phyloP scores from a whole-genome alignment of 37 sponge, comb jelly and placozoan genomes.

The Cladorhizidae sp. region DNA sequence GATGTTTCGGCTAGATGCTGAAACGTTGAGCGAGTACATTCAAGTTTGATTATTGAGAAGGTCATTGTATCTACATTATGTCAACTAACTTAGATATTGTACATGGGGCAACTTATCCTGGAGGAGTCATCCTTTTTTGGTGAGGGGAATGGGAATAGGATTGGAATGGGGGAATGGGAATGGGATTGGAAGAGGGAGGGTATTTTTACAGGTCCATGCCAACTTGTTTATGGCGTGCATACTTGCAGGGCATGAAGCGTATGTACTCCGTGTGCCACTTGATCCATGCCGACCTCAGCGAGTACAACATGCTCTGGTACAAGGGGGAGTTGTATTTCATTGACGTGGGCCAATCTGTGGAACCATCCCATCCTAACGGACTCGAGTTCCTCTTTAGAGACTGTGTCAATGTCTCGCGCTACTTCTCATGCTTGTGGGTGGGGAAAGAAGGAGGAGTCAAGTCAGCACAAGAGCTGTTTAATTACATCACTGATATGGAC shows the following conservation, averaged over 20 bases:
- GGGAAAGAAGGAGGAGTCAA: constrained; percentile 34
- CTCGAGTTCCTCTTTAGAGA: constrained; percentile 92
- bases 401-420: constrained; percentile 77
- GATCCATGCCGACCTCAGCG: constrained; percentile 96
- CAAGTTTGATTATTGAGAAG: too few species aligned
- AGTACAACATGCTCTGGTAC: constrained; percentile 96
- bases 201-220: too few species aligned
- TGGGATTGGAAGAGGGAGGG: too few species aligned
- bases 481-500: constrained; percentile 60
- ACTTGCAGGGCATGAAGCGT: constrained; percentile 69
- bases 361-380: constrained; percentile 85
- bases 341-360: constrained; percentile 96
- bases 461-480: constrained; percentile 72
- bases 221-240: too few species aligned
- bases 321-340: constrained; percentile 82
- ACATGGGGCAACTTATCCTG: too few species aligned
- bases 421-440: constrained; percentile 57
- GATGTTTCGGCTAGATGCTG: too few species aligned
- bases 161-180: too few species aligned
- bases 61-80: too few species aligned
- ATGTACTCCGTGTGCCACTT: constrained; percentile 85
- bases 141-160: too few species aligned
- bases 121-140: too few species aligned
- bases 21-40: too few species aligned
- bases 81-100: too few species aligned